phyloP scores from a whole-genome alignment of 2,113 vertebrate species.

The Erinaceus europaeus region DNA sequence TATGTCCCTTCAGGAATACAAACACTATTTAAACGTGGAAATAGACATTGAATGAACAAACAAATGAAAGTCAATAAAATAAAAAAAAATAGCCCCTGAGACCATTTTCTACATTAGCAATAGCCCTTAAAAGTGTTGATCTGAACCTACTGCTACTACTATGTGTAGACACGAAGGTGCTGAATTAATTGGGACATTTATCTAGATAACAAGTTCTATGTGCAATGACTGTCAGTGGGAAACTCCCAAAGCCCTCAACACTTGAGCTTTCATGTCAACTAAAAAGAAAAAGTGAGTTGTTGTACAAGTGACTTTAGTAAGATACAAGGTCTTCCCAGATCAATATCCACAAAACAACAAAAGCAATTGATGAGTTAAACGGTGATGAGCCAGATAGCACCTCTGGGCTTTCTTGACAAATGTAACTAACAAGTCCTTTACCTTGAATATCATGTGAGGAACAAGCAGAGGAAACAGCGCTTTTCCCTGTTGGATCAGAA shows the following conservation, averaged over 20 bases:
- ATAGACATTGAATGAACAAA: background rate
- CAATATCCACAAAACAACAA: slow-evolving; percentile 40
- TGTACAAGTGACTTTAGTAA: slow-evolving; percentile 28
- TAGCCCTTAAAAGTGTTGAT: background rate
- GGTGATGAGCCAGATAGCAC: background rate
- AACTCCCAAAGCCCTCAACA: slow-evolving; percentile 23
- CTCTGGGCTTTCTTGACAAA: slow-evolving; percentile 44
- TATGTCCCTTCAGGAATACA: background rate
- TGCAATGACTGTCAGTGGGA: background rate
- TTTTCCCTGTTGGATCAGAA: background rate
- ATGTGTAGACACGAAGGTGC: background rate
- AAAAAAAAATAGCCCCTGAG: background rate
- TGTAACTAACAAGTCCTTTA: slow-evolving; percentile 10
- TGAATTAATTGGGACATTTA: slow-evolving; percentile 19
- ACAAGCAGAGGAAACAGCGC: background rate
- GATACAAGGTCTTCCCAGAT: slow-evolving; percentile 52
- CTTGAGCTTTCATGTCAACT: background rate
- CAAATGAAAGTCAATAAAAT: background rate
- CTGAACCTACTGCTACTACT: background rate
- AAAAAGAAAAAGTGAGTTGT: slow-evolving; percentile 16
- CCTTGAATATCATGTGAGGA: background rate
- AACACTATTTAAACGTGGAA: background rate
- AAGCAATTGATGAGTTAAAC: slow-evolving; percentile 43
- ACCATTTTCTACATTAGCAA: background rate
- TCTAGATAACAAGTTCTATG: slow-evolving; percentile 38